Base-by-base conservation (phyloP, 2,113 vertebrate genomes). In the Coptodon rendalli region DNA sequence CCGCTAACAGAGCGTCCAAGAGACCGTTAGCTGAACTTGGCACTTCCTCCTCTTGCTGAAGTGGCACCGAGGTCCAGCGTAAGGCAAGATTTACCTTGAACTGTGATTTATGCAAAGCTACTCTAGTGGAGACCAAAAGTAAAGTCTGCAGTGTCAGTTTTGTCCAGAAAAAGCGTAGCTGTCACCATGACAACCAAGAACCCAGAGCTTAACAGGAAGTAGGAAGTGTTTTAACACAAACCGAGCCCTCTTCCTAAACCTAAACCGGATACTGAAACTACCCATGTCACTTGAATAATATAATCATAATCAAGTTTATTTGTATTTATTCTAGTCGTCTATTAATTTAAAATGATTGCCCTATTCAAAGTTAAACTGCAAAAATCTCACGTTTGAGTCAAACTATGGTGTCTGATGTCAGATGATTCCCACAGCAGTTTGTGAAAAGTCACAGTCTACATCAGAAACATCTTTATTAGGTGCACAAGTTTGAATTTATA, bases 321-420 rank as follows among this genome's bases (percentile, higher is more conserved):
- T 43, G n/a, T 43, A 5, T 43, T 71, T 14, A 5, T 17, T 27
- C 27, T 17, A 45, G 40, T 73, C 5, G 3, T 7, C 13, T 10
- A 45, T 29, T 34, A 34, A 9, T 36, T 63, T 19, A 63, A 63
- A 63, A 4, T 0, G 2, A 17, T 17, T 4, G 7, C n/a, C n/a
- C 53, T 6, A 7, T 57, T 40, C 19, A 2, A 1, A 45, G 9
- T 27, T 45, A 73, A 73, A 45, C 8, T 45, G 40, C 14, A 66
- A 36, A 36, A 66, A 36, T 11, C 3, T 63, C 31, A 19, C 2
- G 59, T 63, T 63, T 19, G 59, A 63, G 59, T 63, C 59, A 19
- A 61, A 63, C 31, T 63, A 0, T 36, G n/a, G 63, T 22, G 19
- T 14, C 36, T 24, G 63, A 13, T 40, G 63, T 13, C 6, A 0